Conservation (phyloP, 2,113 vertebrate species). For the Grallaria varia region DNA sequence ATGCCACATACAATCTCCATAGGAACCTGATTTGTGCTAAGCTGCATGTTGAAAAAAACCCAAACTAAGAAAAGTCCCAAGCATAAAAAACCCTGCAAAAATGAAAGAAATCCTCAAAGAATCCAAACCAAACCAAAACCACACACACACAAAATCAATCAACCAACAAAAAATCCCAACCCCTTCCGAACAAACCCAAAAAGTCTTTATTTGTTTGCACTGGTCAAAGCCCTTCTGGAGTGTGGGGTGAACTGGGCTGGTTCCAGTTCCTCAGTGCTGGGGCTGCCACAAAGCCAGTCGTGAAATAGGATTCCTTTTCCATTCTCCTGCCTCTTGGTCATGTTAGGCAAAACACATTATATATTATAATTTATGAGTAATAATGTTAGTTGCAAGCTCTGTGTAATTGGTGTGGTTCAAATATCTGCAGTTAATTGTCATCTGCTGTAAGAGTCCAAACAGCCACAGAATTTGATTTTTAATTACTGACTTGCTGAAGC, state of each 20-base stretch:
- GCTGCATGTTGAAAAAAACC: not conserved
- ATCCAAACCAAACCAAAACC: not conserved
- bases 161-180: no score
- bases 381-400: slow-evolving; percentile 53
- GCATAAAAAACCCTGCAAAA: not conserved
- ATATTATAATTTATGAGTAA: slow-evolving; percentile 39
- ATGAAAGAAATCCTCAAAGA: not conserved
- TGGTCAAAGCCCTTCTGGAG: not conserved
- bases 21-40: not conserved
- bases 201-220: no score
- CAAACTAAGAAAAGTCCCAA: not conserved
- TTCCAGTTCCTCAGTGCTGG: not conserved
- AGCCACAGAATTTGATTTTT: slow-evolving; percentile 40
- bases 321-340: not conserved
- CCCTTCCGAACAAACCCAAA: not conserved
- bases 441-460: slow-evolving; percentile 6
- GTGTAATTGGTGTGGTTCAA: slow-evolving; percentile 37
- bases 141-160: not conserved
- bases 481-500: slow-evolving; percentile 41
- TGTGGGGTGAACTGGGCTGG: not conserved
- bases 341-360: slow-evolving; percentile 35
- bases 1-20: not conserved
- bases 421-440: slow-evolving; percentile 12
- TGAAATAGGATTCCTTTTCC: not conserved
- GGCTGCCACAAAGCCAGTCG: not conserved